Base-by-base conservation (phyloP, 2,888 invertebrate species). In the Ophion ellenae region DNA sequence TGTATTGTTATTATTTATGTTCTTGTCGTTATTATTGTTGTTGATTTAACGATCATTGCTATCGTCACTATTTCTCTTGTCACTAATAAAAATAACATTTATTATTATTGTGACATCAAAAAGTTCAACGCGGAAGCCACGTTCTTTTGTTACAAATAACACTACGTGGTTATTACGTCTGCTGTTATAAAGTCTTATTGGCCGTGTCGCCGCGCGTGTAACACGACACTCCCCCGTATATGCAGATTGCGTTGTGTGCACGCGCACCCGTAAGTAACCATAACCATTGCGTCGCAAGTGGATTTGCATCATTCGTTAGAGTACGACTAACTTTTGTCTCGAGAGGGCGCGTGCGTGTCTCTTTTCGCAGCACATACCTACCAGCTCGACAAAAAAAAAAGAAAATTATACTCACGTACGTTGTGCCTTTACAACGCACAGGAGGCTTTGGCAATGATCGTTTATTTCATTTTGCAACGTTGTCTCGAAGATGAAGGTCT, bases 191-290 rank as follows among this genome's bases (percentile, higher is more conserved):
- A 24, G 40, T 40, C 57, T 73, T 73, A 45, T 53, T 64, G 59
- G 59, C 61, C 53, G 40, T 17, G 17, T 61, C 71, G 70, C 77
- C 83, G 14, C 75, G 85, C 83, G 85, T 86, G 85, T 86, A 86
- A 86, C 85, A 86, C 83, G 85, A 86, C 83, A 86, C 79, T 80
- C 80, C 47, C 11, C 47, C 47, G 47, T 76, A 76, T 85, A 85
- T 85, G 85, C 76, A 86, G 83, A 83, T 86, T 83, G 71, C 77
- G 80, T 11, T 14, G 47, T 80, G 85, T 80, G 80, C 77, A 86
- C 83, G 83, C 53, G 85, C 82, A 79, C 76, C 75, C 82, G 83
- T 83, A 76, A 84, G 67, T 57, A 80, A 80, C 53, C 83, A 47
- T 47, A 83, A 79, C 79, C 74, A 69, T 45, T 70, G 79, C 66